Evolutionary conservation across 2,888 invertebrate species (phyloP).

Genomic region (Bimastos eiseni): DNA sequence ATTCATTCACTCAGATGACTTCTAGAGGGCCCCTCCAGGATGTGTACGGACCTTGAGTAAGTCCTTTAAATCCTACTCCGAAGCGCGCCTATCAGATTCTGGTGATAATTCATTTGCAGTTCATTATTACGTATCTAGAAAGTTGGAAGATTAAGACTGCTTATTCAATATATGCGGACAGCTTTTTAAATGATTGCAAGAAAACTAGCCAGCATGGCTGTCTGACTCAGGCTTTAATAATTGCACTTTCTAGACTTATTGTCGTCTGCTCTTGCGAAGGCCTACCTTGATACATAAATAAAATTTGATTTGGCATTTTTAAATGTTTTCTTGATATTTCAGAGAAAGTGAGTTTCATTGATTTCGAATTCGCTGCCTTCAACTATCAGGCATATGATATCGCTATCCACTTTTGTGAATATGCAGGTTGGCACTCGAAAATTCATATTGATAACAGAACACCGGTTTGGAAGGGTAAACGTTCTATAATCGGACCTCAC

Average conservation of each 20-base stretch:
- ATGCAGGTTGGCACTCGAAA: slow-evolving; percentile 75
- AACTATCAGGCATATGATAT: slow-evolving; percentile 96
- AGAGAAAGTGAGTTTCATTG: slow-evolving; percentile 83
- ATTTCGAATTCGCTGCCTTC: slow-evolving; percentile 91
- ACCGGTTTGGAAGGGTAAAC: background rate
- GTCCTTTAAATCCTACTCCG: too few species aligned
- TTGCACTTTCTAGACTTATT: background rate
- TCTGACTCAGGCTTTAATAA: background rate
- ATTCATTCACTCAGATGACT: too few species aligned
- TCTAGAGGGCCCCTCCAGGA: too few species aligned
- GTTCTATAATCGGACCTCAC: background rate
- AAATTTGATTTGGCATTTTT: background rate
- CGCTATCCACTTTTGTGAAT: slow-evolving; percentile 96
- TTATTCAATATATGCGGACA: background rate
- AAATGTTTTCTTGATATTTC: background rate
- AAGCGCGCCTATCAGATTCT: too few species aligned
- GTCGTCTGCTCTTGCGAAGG: background rate
- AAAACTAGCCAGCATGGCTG: background rate
- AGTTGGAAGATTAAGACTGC: background rate
- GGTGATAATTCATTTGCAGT: too few species aligned
- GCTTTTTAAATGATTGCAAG: background rate
- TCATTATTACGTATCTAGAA: background rate
- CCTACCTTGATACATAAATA: background rate
- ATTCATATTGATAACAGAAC: background rate
- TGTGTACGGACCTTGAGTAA: too few species aligned